Evolutionary conservation across 2,888 invertebrate species (phyloP).

Genomic region (Caenorhabditis sp.): DNA sequence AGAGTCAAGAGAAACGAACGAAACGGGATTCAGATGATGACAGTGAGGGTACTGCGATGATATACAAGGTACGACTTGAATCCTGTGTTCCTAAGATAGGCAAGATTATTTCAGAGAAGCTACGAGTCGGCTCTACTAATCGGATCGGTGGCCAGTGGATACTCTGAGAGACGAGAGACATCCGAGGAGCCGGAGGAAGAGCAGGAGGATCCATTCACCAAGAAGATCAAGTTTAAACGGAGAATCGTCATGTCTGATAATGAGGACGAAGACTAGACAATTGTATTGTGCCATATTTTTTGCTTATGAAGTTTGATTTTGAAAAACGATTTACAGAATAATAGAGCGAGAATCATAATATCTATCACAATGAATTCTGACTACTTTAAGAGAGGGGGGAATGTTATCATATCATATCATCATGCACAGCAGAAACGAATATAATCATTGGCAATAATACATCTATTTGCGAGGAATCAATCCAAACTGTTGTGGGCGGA

Average conservation of each 20-base stretch:
- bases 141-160: conserved; percentile 41
- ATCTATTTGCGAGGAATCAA: conserved; percentile 76
- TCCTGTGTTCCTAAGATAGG: no score
- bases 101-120: conserved; percentile 40
- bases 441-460: not conserved
- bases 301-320: no score
- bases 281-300: conserved; percentile 16
- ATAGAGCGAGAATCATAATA: not conserved
- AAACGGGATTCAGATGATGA: conserved; percentile 16
- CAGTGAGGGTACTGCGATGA: conserved; percentile 20
- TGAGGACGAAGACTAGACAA: conserved; percentile 37
- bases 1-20: conserved; percentile 19
- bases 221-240: conserved; percentile 42
- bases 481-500: conserved; percentile 79
- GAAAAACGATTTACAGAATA: not conserved
- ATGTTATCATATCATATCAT: not conserved
- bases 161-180: conserved; percentile 33
- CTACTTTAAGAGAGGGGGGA: not conserved
- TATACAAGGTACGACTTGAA: conserved; percentile 37
- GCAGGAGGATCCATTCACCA: conserved; percentile 48
- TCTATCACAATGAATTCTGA: conserved; percentile 13
- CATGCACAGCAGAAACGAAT: not conserved
- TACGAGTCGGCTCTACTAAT: conserved; percentile 23
- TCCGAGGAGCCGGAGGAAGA: conserved; percentile 48
- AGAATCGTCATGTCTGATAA: conserved; percentile 54